Conservation (phyloP, 2,113 vertebrate genomes). For the Triplophysa tibetana region DNA sequence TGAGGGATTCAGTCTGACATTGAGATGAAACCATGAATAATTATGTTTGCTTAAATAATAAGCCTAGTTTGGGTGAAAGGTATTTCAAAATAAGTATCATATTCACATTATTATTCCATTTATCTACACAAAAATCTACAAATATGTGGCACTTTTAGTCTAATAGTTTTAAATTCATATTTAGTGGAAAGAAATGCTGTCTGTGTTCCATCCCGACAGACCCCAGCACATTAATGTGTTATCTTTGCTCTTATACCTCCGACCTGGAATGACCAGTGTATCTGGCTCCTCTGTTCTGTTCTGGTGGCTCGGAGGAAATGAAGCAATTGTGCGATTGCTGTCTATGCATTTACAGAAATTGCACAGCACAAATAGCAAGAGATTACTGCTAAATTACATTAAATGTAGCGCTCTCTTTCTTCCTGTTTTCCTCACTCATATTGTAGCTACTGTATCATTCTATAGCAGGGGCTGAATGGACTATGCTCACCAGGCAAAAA, state of each 20-base stretch:
- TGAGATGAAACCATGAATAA: too few relatives aligned
- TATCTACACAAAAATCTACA: too few relatives aligned
- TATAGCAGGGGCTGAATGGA: background rate
- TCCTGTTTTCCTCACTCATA: background rate
- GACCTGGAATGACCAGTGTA: slow-evolving; percentile 12
- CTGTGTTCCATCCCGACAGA: too few relatives aligned
- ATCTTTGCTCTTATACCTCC: background rate
- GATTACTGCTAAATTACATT: background rate
- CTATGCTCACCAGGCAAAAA: background rate
- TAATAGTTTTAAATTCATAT: too few relatives aligned
- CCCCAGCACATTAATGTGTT: background rate
- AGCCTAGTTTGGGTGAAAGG: background rate
- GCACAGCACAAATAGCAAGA: background rate
- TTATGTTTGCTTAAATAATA: too few relatives aligned
- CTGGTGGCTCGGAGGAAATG: background rate
- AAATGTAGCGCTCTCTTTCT: background rate
- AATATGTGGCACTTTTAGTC: too few relatives aligned
- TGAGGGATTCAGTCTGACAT: too few relatives aligned
- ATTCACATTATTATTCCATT: too few relatives aligned
- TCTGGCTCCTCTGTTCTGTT: background rate
- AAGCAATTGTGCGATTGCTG: background rate
- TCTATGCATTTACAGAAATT: slow-evolving; percentile 2
- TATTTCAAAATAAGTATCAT: too few relatives aligned
- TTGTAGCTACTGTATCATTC: too few relatives aligned
- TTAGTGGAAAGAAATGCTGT: too few relatives aligned